Percentiles rank a stretch among this genome's conserved stretches.
phyloP scores from a whole-genome alignment of 1,140 invertebrate genomes.

The Plectrocnemia conspersa region DNA sequence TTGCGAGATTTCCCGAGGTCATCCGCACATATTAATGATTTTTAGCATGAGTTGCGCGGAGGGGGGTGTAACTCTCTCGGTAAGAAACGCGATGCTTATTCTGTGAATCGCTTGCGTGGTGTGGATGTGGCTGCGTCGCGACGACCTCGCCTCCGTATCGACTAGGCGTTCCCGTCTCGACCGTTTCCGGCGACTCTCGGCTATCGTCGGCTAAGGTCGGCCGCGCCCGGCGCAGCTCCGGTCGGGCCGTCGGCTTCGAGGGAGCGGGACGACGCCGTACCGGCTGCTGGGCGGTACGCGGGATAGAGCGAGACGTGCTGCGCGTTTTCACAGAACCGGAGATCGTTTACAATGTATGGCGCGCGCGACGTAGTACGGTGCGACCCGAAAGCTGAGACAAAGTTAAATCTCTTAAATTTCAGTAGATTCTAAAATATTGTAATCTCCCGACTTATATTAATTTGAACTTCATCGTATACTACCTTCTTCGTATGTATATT shows the following conservation, averaged over 20 bases:
- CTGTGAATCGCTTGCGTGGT: background rate
- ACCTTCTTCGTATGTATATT: too few relatives aligned
- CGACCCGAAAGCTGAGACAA: conserved; percentile 31
- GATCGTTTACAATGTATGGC: conserved; percentile 38
- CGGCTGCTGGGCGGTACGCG: conserved; percentile 38
- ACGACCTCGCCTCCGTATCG: conserved; percentile 51
- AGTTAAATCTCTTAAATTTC: background rate
- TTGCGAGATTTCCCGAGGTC: conserved; percentile 7
- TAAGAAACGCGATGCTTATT: background rate
- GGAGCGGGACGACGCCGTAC: conserved; percentile 32
- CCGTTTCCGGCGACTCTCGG: conserved; percentile 29
- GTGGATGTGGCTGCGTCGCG: conserved; percentile 38
- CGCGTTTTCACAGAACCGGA: conserved; percentile 42
- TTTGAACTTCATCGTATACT: too few relatives aligned
- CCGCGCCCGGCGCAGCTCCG: conserved; percentile 39
- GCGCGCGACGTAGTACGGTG: conserved; percentile 46
- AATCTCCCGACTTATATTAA: too few relatives aligned
- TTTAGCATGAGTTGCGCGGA: background rate
- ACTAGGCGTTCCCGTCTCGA: conserved; percentile 41
- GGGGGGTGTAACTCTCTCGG: background rate
- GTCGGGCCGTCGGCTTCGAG: conserved; percentile 36
- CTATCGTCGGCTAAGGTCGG: conserved; percentile 43
- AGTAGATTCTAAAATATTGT: background rate
- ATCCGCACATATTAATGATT: too few relatives aligned
- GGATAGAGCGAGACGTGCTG: conserved; percentile 37